Evolutionary conservation across 2,888 invertebrate genomes (phyloP), one percentile per base, ranked within the genome.

Genomic region (Chymomyza procnemis): DNA sequence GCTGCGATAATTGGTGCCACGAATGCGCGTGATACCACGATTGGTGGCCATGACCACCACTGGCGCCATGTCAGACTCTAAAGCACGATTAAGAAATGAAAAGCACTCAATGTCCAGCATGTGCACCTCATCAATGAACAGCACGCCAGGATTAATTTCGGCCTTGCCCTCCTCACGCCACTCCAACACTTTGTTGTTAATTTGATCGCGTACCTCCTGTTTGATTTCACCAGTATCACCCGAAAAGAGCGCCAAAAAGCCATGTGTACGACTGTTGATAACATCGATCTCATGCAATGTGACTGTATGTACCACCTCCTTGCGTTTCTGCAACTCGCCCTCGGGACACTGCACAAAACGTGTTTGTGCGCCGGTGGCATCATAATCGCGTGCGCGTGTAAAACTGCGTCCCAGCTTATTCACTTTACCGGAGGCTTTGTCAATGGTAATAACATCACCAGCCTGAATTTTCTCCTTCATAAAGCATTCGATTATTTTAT

Each of bases 121-220:
- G 90, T 99, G 99, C 0, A 97, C 96, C 93, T 99, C 99, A 88
- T 99, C 99, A 75, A 99, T 96, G 88, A 99, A 99, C 2, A 99
- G 92, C 1, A 99, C 99, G 0, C 99, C 99, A 0, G 99, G 99
- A 46, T 99, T 97, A 88, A 99, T 98, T 91, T 99, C 99, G 0
- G 99, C 99, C 90, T 99, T 99, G 1, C 99, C 99, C 90, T 99
- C 99, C 90, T 99, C 99, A 21, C 99, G 93, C 99, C 99, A 99
- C 90, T 99, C 99, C 0, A 97, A 96, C 0, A 99, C 97, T 90
- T 98, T 99, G 52, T 96, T 94, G 91, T 99, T 99, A 76, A 99
- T 99, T 91, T 99, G 99, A 85, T 99, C 99, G 1, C 99, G 93
- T 0, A 99, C 97, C 91, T 99, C 99, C 0, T 96, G 93, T 87